Evolutionary conservation across 1,140 invertebrate species (phyloP).

Genomic region (Pseudomyrmex dendroicus): DNA sequence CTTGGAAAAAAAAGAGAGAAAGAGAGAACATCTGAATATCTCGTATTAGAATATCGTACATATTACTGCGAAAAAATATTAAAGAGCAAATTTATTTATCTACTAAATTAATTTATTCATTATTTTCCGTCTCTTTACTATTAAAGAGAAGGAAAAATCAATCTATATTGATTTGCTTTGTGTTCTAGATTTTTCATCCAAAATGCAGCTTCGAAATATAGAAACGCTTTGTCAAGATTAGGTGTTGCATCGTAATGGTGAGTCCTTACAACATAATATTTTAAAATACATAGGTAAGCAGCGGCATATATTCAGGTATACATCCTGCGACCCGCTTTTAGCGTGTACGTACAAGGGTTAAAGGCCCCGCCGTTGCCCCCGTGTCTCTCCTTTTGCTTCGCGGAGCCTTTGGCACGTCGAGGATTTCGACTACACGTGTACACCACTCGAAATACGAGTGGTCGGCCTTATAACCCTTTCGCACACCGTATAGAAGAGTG

Average conservation of each 20-base stretch:
- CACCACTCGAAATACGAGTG: slow-evolving; percentile 52
- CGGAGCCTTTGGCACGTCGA: slow-evolving; percentile 6
- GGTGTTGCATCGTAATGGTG: not conserved
- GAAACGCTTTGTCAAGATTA: not conserved
- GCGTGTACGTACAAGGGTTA: slow-evolving; percentile 25
- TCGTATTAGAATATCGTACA: not conserved
- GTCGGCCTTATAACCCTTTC: slow-evolving; percentile 67
- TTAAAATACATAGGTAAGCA: not conserved
- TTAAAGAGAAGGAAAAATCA: no score
- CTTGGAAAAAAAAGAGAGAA: not conserved
- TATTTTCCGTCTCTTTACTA: no score
- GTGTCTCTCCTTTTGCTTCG: slow-evolving; percentile 38
- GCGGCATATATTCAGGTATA: slow-evolving; percentile 3
- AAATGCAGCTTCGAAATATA: no score
- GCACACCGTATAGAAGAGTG: slow-evolving; percentile 64
- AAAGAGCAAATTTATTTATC: no score
- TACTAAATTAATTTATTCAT: no score
- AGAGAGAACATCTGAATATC: not conserved
- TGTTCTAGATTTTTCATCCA: no score
- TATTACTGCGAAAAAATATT: no score
- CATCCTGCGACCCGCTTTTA: slow-evolving; percentile 32
- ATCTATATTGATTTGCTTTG: no score
- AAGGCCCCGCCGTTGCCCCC: slow-evolving; percentile 9
- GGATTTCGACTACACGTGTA: slow-evolving; percentile 51
- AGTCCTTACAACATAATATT: slow-evolving; percentile 10